Percentiles rank a stretch among this genome's conserved stretches.
Conservation (phyloP, 2,797 vertebrate genomes). For the Poecile montanus region DNA sequence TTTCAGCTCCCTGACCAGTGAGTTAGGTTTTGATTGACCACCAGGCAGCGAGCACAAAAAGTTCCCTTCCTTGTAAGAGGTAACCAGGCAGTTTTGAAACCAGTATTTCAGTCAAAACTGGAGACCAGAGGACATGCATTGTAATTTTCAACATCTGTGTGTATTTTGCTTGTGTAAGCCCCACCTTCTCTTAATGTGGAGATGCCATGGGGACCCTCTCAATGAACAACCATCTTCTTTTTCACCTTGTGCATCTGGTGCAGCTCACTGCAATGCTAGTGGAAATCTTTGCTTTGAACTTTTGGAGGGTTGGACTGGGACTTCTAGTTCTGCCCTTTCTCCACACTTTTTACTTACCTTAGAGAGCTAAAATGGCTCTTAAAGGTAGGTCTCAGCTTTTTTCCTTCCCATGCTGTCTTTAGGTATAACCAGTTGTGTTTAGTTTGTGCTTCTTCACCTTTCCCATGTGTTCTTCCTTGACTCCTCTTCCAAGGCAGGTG, state of each 20-base stretch:
- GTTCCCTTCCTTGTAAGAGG: not conserved
- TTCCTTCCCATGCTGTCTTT: not conserved
- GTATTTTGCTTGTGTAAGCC: not conserved
- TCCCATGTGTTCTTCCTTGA: fast-evolving
- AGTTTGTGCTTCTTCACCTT: not conserved
- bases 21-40: not conserved
- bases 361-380: not conserved
- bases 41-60: not conserved
- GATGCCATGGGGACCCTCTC: not conserved
- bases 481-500: not conserved
- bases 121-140: not conserved
- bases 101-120: not conserved
- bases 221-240: not conserved
- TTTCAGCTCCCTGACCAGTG: not conserved
- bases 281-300: not conserved
- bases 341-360: not conserved
- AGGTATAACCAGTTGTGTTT: not conserved
- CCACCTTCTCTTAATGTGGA: not conserved
- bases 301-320: not conserved
- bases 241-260: not conserved
- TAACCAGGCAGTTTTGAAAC: not conserved
- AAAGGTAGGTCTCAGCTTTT: not conserved
- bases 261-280: not conserved
- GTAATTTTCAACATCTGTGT: not conserved
- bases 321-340: not conserved